Percentiles rank a stretch among this genome's conserved stretches.
These are phyloP conservation scores for Neodiprion fabricii DNA, from an alignment of 1,140 invertebrate species.

Conservation along the genomic window DNA sequence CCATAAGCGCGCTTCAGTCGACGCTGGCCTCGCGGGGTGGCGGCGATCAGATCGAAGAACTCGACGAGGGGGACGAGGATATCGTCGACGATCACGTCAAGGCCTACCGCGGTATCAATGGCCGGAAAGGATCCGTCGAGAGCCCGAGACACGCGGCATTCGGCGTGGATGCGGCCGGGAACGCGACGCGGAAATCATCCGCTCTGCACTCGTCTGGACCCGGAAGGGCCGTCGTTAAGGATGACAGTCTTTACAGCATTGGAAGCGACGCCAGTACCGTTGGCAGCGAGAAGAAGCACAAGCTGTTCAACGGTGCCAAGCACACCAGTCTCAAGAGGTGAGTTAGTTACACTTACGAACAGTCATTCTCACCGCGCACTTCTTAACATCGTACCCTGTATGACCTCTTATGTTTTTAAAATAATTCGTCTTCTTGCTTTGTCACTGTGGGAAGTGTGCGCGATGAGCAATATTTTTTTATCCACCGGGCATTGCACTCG, in stretches of 20 bases:
- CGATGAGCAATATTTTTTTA: too few species aligned
- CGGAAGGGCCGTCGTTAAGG: constrained; percentile 46
- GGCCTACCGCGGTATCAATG: constrained; percentile 32
- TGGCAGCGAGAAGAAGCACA: constrained; percentile 56
- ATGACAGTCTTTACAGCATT: constrained; percentile 59
- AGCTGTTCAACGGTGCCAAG: constrained; percentile 59
- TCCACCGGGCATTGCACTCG: too few species aligned
- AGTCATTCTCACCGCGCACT: not conserved
- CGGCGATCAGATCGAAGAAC: constrained; percentile 45
- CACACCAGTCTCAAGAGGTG: constrained; percentile 65
- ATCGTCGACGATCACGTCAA: constrained; percentile 34
- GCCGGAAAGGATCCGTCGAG: constrained; percentile 24
- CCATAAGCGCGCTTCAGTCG: not conserved
- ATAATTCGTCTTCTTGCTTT: too few species aligned
- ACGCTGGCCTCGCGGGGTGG: not conserved
- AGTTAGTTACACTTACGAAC: constrained; percentile 25
- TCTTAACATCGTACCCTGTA: not conserved
- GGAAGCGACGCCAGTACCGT: constrained; percentile 57
- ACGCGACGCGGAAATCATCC: constrained; percentile 31
- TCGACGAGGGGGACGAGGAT: constrained; percentile 38
- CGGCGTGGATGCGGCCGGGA: constrained; percentile 43
- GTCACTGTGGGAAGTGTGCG: too few species aligned
- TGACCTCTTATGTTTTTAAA: not conserved
- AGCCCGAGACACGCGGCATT: constrained; percentile 49
- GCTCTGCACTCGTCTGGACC: constrained; percentile 50